phyloP scores from a whole-genome alignment of 2,797 vertebrate genomes.

The Pogoniulus pusillus region DNA sequence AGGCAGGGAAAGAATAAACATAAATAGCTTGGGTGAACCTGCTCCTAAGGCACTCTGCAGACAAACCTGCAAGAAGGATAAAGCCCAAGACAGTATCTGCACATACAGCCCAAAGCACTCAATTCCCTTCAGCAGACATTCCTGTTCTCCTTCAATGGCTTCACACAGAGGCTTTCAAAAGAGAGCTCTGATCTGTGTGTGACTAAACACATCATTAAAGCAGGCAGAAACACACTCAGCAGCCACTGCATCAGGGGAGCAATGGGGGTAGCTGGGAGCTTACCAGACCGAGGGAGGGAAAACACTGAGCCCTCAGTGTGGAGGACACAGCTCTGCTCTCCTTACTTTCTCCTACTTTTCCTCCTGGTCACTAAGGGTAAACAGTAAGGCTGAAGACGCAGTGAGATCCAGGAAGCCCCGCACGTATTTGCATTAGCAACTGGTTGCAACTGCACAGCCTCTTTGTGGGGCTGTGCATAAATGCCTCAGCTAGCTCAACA shows the following conservation, averaged over 20 bases:
- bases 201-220: not conserved
- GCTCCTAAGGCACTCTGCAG: not conserved
- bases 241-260: not conserved
- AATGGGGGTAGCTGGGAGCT: not conserved
- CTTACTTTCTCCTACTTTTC: not conserved
- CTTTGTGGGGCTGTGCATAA: not conserved
- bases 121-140: not conserved
- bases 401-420: not conserved
- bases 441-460: accelerated
- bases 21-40: not conserved
- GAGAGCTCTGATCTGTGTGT: not conserved
- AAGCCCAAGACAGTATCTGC: not conserved
- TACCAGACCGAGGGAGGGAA: not conserved
- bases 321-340: not conserved
- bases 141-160: not conserved
- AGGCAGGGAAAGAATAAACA: not conserved
- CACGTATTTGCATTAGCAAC: accelerated
- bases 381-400: accelerated
- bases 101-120: not conserved
- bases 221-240: not conserved
- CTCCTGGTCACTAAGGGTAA: not conserved
- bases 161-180: not conserved
- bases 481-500: not conserved
- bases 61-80: not conserved
- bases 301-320: accelerated